Evolutionary conservation across 1,140 invertebrate genomes (phyloP), one percentile per base, ranked within the genome.

Genomic region (Penaeus indicus): DNA sequence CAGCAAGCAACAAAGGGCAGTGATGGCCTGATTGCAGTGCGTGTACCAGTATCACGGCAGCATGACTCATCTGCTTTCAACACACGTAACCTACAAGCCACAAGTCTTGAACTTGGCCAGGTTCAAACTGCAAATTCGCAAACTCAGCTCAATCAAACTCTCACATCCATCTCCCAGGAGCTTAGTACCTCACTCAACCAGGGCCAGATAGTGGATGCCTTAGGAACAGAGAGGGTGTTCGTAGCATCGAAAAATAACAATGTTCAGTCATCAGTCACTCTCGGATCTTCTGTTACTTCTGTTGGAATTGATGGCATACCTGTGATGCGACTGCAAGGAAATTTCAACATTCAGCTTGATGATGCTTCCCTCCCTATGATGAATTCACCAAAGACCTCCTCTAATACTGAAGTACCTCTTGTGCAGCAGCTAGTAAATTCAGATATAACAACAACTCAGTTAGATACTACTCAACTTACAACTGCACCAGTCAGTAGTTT

Each of bases 261-360:
- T 25, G 86, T 47, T 47, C 86, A 88, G 38, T 22, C 86, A 62
- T 21, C 72, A 75, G 22, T 62, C 27, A 64, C 64, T 38, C 72
- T 22, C 18, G 80, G 42, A 75, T 77, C 81, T 47, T 63, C 86
- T 42, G 80, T 88, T 47, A 81, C 81, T 47, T 63, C 86, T 61
- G 80, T 88, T 25, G 86, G 81, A 32, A 47, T 88, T 16, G 82
- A 77, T 63, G 86, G 78, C 67, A n/a, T 88, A 32, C 25, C 86
- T 42, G 60, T 77, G 38, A 75, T 88, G 69, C 86, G 54, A 21
- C 8, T 75, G 27, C 69, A 83, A 63, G 86, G 81, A 7, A 60
- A 61, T 61, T 83, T 83, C 60, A 84, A 22, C 84, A 61, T 67
- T 0, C 69, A 42, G 8, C 81, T 69, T n/a, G 86, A 82, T 22